phyloP scores from a whole-genome alignment of 53 echinoderm and acorn worm genomes.

The Zoroaster sp. region DNA sequence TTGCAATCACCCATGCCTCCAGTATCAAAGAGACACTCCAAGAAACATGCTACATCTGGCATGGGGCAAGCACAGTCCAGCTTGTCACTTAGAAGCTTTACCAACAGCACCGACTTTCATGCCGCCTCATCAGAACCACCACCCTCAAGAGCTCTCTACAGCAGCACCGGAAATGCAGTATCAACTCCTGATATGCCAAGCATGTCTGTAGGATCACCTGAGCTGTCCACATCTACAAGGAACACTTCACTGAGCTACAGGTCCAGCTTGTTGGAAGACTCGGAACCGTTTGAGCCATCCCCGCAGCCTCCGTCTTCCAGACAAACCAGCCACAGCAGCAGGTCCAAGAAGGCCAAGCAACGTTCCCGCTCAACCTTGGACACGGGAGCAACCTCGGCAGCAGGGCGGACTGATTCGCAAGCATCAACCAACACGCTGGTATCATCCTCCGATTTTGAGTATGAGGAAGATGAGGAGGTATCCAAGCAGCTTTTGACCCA shows the following conservation, averaged over 20 bases:
- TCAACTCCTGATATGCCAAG: neutral
- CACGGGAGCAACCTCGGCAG: slow-evolving; percentile 31
- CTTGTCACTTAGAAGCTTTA: slow-evolving; percentile 33
- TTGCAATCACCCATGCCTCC: slow-evolving; percentile 3
- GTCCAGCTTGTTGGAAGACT: neutral
- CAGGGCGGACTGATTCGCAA: slow-evolving; percentile 48
- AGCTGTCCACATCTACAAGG: slow-evolving; percentile 1
- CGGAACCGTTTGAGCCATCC: neutral
- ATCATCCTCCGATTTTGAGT: slow-evolving; percentile 71
- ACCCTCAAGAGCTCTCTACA: neutral
- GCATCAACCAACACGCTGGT: slow-evolving; percentile 65
- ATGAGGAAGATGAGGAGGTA: slow-evolving; percentile 61
- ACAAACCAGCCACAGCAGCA: neutral
- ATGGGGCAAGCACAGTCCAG: neutral
- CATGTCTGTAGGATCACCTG: neutral
- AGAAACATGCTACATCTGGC: neutral
- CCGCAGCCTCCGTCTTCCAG: slow-evolving; percentile 12
- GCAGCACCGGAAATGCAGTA: neutral
- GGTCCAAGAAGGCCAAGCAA: slow-evolving; percentile 6
- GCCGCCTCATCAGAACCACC: neutral
- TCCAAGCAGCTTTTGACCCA: slow-evolving; percentile 25
- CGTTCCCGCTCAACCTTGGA: neutral
- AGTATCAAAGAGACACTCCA: neutral
- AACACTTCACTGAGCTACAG: neutral
- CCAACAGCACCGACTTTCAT: slow-evolving; percentile 16